Base-by-base conservation (phyloP, 2,797 vertebrate genomes). In the Phoebastria nigripes region DNA sequence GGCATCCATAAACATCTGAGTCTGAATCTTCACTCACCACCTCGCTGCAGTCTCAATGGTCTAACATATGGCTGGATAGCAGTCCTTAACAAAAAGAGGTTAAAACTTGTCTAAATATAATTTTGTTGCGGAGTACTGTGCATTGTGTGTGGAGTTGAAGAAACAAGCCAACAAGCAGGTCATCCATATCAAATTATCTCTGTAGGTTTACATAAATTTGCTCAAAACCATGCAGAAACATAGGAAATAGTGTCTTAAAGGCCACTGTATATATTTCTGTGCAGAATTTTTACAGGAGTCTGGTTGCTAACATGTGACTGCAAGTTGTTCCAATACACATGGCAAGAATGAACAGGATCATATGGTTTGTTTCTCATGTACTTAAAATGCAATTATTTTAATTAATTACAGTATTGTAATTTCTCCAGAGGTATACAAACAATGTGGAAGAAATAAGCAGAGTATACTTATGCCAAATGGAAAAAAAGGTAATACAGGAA, bases 331-430 rank as follows among this genome's bases (percentile, higher is more conserved):
- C 87, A 87, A 28, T 86, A 80, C 0, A 8, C 69, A 86, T 41
- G 76, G 73, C 63, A 91, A 88, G 51, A 92, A 91, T 59, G 15
- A 93, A 54, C 31, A 59, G 62, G 31, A 92, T 95, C 41, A 2
- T 93, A 90, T 72, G 66, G 82, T 92, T 94, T 95, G 37, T 62
- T 96, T 91, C 82, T 82, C 58, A 33, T 65, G 65, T 78, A 78
- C 28, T 95, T 92, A 95, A 93, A 92, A 85, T 70, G 41, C 20
- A 86, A 89, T 89, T 93, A 91, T 96, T 96, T 93, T 92, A 89
- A 96, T 93, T 91, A 93, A 97, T 91, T 83, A 83, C 15, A 51
- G 21, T 46, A 83, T 93, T 91, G 65, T 58, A 65, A 62, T 94
- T 89, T 90, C 90, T 95, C 78, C 74, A 85, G 63, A 83, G 69